Percentiles rank a stretch among this genome's conserved stretches.
Evolutionary conservation across 2,113 vertebrate genomes (phyloP).

Genomic region (Coregonus clupeaformis): DNA sequence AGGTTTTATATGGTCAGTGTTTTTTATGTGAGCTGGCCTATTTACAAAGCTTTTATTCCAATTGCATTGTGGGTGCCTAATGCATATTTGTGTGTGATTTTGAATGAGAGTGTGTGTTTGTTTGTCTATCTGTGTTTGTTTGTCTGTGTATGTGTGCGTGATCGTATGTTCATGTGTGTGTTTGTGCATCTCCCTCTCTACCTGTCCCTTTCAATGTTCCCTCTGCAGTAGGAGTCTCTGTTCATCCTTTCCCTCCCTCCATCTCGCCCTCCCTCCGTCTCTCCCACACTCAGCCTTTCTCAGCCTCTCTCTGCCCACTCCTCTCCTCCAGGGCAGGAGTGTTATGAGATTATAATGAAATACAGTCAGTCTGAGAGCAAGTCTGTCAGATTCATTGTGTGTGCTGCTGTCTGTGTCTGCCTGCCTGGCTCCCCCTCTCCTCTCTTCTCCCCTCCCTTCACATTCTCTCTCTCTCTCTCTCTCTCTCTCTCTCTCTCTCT

Average conservation of each 20-base stretch:
- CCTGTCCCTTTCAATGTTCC: not conserved
- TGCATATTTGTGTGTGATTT: not conserved
- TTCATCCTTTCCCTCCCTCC: slow-evolving; percentile 22
- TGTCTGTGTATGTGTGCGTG: not conserved
- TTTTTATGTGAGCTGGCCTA: slow-evolving; percentile 51
- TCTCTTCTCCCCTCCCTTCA: slow-evolving; percentile 10
- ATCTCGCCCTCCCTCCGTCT: slow-evolving; percentile 19
- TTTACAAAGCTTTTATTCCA: slow-evolving; percentile 40
- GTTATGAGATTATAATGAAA: slow-evolving; percentile 72
- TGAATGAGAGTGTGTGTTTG: not conserved
- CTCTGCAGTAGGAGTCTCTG: slow-evolving; percentile 27
- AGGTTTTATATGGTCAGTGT: slow-evolving; percentile 11
- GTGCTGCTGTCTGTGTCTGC: slow-evolving; percentile 54
- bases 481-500: not conserved
- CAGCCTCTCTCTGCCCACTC: not conserved
- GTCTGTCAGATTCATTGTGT: slow-evolving; percentile 63
- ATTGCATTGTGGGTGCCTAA: not conserved
- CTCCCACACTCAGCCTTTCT: not conserved
- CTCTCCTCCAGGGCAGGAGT: slow-evolving; percentile 51
- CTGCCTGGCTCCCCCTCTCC: slow-evolving; percentile 33
- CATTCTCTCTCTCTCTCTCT: slow-evolving; percentile 3
- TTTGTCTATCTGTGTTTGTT: slow-evolving; percentile 8
- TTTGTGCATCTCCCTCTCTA: not conserved
- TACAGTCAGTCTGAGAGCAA: slow-evolving; percentile 56
- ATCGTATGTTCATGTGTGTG: not conserved